Evolutionary conservation across 1,140 invertebrate species (phyloP).

Genomic region (Hylaeus volcanicus): DNA sequence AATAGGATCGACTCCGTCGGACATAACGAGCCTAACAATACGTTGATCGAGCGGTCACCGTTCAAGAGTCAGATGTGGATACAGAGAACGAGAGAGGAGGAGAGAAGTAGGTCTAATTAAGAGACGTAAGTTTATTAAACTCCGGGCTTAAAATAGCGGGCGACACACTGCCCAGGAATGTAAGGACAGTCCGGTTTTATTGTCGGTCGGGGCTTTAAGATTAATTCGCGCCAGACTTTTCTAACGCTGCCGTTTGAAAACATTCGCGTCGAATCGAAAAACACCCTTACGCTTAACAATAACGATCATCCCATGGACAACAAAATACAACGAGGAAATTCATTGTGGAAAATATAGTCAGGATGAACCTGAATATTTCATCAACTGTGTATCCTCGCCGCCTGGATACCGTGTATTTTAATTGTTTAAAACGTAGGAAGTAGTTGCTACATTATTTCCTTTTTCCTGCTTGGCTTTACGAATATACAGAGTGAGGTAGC

Average conservation of each 20-base stretch:
- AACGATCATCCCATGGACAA: too few species aligned
- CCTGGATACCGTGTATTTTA: too few species aligned
- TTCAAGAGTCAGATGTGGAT: conserved; percentile 43
- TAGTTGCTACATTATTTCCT: too few species aligned
- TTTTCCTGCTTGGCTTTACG: too few species aligned
- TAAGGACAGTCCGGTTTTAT: conserved; percentile 77
- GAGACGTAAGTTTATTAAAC: conserved; percentile 76
- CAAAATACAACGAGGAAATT: too few species aligned
- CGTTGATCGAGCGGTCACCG: conserved; percentile 6
- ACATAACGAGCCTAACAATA: neutral
- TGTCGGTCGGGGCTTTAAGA: conserved; percentile 69
- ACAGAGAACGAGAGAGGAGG: conserved; percentile 40
- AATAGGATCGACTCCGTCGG: too few species aligned
- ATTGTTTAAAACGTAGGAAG: too few species aligned
- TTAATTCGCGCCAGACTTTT: conserved; percentile 65
- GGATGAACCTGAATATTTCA: too few species aligned
- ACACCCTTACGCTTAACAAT: neutral
- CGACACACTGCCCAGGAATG: conserved; percentile 78
- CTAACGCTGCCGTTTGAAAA: conserved; percentile 34
- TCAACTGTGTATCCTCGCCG: too few species aligned
- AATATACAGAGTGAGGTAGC: too few species aligned
- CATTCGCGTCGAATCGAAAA: conserved; percentile 6
- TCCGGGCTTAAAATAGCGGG: conserved; percentile 75
- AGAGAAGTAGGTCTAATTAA: conserved; percentile 74
- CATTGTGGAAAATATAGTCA: too few species aligned